Evolutionary conservation across 2,888 invertebrate genomes (phyloP), one percentile per base, ranked within the genome.

Genomic region (Sycophila texana): DNA sequence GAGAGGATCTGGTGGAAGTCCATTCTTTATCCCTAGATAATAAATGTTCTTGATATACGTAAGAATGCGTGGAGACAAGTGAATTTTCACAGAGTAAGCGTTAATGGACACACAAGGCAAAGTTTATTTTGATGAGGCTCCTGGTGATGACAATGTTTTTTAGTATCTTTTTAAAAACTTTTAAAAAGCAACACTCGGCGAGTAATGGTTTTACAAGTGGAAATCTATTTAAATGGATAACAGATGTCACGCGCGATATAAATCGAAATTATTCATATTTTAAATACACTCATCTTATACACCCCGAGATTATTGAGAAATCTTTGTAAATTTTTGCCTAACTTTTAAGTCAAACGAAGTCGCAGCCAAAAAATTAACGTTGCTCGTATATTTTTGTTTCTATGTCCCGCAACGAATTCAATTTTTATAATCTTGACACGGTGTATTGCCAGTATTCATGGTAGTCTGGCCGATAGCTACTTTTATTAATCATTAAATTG

Each of bases 241-340:
- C n/a, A 74, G 74, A 57, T 16, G 61, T 61, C 39, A 70, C 63
- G 71, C 58, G 81, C 80, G 79, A 77, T 82, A 81, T 80, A 80
- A 78, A 83, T 83, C 71, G 76, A 86, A 84, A 86, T 88, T 86
- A 85, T 85, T 83, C 83, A 87, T 89, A 89, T 89, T 88, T 88
- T 89, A 86, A 86, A 86, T 89, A 88, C 85, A 86, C 67, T 85
- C 86, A 86, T 84, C 86, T 86, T 86, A 88, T 85, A 88, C 83
- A 83, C 81, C 81, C 7, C 82, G 63, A 81, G 49, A 79, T 70
- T 80, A 70, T 77, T 70, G 63, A 67, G 14, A 75, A 55, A 60
- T 61, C 68, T 65, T 80, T 81, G 80, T 81, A 81, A 81, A 81
- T 80, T 82, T 39, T 83, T 80, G 78, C 81, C 60, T 71, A 60